These are phyloP conservation scores for Acrobasis suavella DNA, from an alignment of 2,888 invertebrate genomes.

Conservation along the genomic window DNA sequence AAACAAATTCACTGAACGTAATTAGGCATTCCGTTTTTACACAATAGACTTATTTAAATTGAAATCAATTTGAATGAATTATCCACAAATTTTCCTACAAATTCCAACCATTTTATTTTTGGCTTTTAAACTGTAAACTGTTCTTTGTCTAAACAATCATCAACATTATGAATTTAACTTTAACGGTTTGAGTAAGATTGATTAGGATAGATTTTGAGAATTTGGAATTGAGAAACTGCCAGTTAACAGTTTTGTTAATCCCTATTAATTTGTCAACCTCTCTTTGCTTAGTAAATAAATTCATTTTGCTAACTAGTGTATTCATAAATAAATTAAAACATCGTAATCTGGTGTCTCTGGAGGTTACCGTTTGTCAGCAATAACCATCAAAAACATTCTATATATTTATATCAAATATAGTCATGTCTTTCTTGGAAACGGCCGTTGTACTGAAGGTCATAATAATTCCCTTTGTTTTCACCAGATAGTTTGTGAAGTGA, in stretches of 20 bases:
- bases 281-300: not conserved
- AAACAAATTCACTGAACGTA: conserved; percentile 22
- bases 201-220: too few species aligned
- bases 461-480: conserved; percentile 31
- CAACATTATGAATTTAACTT: too few species aligned
- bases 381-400: not conserved
- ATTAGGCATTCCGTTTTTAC: conserved; percentile 22
- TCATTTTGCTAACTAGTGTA: too few species aligned
- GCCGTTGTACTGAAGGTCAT: conserved; percentile 37
- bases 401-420: not conserved
- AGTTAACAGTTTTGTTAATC: too few species aligned
- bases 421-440: conserved; percentile 23
- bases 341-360: not conserved
- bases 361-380: not conserved
- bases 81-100: conserved; percentile 17
- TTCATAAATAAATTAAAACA: not conserved
- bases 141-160: not conserved
- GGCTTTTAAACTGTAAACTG: conserved; percentile 4
- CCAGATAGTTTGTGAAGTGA: conserved; percentile 31
- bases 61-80: conserved; percentile 15
- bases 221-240: too few species aligned
- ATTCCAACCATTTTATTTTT: conserved; percentile 1
- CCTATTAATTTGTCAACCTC: too few species aligned
- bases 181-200: too few species aligned
- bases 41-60: conserved; percentile 18